Evolutionary conservation across 2,797 vertebrate species (phyloP).

Genomic region (Phoebastria nigripes): DNA sequence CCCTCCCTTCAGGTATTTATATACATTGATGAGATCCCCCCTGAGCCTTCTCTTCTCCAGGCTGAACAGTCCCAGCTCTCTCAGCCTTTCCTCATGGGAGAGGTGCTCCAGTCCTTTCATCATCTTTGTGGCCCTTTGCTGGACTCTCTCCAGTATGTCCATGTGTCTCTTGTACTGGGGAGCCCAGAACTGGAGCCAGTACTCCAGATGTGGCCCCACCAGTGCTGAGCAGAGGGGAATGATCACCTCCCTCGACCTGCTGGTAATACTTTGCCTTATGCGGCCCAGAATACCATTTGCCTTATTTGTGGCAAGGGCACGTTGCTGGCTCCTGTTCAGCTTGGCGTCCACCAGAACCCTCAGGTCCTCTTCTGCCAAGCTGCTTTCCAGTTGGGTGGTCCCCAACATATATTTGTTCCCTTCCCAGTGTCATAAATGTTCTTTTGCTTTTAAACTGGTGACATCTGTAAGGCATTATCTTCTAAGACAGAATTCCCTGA

Average conservation of each 20-base stretch:
- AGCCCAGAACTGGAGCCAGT: neutral
- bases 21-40: neutral
- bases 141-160: neutral
- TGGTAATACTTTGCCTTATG: neutral
- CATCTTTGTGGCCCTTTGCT: neutral
- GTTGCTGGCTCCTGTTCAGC: neutral
- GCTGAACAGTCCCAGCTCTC: neutral
- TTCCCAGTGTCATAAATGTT: neutral
- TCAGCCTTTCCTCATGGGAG: neutral
- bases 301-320: fast-evolving
- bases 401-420: neutral
- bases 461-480: neutral
- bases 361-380: neutral
- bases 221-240: neutral
- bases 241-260: neutral
- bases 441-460: neutral
- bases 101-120: neutral
- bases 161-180: neutral
- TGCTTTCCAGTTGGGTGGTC: neutral
- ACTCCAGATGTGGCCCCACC: too few relatives aligned
- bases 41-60: neutral
- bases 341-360: neutral
- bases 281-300: neutral
- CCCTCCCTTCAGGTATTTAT: neutral
- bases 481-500: neutral